A percentile compares a stretch with the other conserved stretches of the same genome.
Conservation (phyloP, 1,140 invertebrate species). For the Zaprionus lachaisei region DNA sequence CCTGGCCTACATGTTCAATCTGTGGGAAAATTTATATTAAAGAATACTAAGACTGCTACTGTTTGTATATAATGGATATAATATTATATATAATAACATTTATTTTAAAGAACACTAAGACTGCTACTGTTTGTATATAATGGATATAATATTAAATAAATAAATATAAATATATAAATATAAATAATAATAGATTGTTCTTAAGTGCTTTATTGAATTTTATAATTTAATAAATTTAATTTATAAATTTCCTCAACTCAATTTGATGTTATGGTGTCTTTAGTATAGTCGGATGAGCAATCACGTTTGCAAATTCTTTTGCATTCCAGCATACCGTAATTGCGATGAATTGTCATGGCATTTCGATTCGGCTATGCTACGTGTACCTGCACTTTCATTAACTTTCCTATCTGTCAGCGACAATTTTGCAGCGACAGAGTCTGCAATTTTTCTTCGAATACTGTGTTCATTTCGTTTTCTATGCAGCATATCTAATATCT, state of each 20-base stretch:
- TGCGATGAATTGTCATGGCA: constrained; percentile 1
- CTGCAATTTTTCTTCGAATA: constrained; percentile 41
- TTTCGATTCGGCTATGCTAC: constrained; percentile 17
- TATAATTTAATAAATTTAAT: too few relatives aligned
- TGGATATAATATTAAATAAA: too few relatives aligned
- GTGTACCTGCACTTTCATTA: constrained; percentile 56
- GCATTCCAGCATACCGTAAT: constrained; percentile 8
- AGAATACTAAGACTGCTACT: too few relatives aligned
- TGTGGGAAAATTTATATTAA: not conserved
- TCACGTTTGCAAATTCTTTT: not conserved
- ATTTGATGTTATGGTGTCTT: too few relatives aligned
- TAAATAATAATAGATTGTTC: too few relatives aligned
- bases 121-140: too few relatives aligned
- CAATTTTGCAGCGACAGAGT: constrained; percentile 39
- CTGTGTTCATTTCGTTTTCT: constrained; percentile 72
- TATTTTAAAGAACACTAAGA: too few relatives aligned
- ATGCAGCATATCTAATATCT: constrained; percentile 50
- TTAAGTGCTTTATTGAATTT: too few relatives aligned
- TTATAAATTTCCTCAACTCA: too few relatives aligned
- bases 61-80: too few relatives aligned
- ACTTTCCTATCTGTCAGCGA: constrained; percentile 50
- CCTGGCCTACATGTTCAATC: not conserved
- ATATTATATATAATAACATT: too few relatives aligned
- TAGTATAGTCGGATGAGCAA: not conserved
- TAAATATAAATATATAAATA: too few relatives aligned